Evolutionary conservation across 2,113 vertebrate species (phyloP), one percentile per base, ranked within the genome.

Genomic region (Dicentrarchus labrax): DNA sequence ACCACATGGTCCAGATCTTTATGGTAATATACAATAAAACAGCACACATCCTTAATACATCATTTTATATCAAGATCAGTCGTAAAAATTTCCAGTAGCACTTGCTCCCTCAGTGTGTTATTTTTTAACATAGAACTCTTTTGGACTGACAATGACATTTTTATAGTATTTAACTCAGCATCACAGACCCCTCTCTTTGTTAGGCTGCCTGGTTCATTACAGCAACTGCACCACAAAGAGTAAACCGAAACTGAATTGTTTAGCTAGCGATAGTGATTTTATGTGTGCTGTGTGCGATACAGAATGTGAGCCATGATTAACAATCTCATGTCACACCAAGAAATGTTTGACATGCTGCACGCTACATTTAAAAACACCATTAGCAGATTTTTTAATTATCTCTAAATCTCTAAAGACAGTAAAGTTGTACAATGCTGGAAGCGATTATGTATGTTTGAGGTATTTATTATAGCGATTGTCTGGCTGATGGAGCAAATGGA

Each of bases 1-100:
- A 39, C 91, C 96, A 50, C 98, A 99, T 21, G 98, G 98, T 70
- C 98, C 98, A 0, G 97, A 99, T 89, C 96, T 99, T 21, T 99
- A 99, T 36, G 98, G 98, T 99, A 95, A 88, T 61, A 65, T 41
- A 74, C 48, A 51, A 30, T 30, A 30, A 3, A 47, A 36, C 7
- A 39, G 30, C 60, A 79, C 59, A 48, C 67, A 60, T 24, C 36
- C 56, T 56, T 56, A 54, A 16, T 57, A 10, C 72, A 2, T 66
- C 4, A 21, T 38, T 78, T 61, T 73, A 43, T 38, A 16, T 70
- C 0, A 17, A 47, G 0, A 39, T 9, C 43, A 16, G 5, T 41
- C 61, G 51, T 24, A 6, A 48, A 41, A 45, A 57, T 13, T 56
- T 4, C 19, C 1, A 1, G 36, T 12, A 36, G 36, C 30, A 15